These are phyloP conservation scores for Eledone cirrhosa DNA, from an alignment of 2,888 invertebrate species.

Conservation along the genomic window DNA sequence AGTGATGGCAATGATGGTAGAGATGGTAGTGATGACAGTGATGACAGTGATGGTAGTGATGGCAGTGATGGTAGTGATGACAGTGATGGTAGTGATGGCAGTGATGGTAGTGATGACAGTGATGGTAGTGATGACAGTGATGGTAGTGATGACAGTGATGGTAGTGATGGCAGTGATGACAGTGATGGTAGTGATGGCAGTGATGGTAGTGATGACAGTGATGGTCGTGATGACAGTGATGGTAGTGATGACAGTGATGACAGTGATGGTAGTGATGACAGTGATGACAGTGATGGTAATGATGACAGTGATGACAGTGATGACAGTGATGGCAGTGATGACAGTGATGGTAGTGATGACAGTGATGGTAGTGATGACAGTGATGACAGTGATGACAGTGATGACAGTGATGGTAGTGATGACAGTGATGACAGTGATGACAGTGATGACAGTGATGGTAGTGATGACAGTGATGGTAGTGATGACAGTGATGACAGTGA, in stretches of 20 bases:
- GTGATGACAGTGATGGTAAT: constrained; percentile 27
- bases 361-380: neutral
- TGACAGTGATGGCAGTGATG: constrained; percentile 17
- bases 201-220: neutral
- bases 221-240: constrained; percentile 28
- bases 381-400: neutral
- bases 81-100: constrained; percentile 12
- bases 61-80: neutral
- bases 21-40: no score
- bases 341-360: constrained; percentile 8
- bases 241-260: constrained; percentile 29
- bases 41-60: neutral
- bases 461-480: neutral
- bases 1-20: no score
- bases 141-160: neutral
- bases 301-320: constrained; percentile 9
- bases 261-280: constrained; percentile 26
- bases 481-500: constrained; percentile 3
- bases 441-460: neutral
- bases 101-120: neutral
- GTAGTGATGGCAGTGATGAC: constrained; percentile 5
- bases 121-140: constrained; percentile 17
- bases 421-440: constrained; percentile 8
- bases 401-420: constrained; percentile 14
- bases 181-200: neutral